Percentiles rank a stretch among this genome's conserved stretches.
These are phyloP conservation scores for Erethizon dorsatum DNA, from an alignment of 2,797 vertebrate species.

Conservation along the genomic window DNA sequence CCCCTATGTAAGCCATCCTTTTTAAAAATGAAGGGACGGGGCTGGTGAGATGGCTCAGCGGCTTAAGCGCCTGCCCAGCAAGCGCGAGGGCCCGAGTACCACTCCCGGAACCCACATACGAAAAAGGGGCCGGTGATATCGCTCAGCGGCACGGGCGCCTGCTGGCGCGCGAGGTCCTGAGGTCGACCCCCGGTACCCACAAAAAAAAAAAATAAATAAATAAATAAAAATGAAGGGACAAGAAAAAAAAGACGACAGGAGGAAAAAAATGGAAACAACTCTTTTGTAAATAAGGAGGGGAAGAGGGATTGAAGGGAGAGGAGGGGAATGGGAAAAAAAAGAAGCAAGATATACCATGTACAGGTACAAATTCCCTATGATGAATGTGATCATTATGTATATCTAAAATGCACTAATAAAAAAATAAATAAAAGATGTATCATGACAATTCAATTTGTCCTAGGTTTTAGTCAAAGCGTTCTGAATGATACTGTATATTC, in stretches of 20 bases:
- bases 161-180: no score
- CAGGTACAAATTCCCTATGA: not conserved
- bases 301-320: not conserved
- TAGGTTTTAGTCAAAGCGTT: conserved; percentile 5
- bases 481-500: not conserved
- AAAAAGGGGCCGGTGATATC: no score
- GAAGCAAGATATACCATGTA: not conserved
- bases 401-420: not conserved
- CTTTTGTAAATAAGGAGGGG: not conserved
- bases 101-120: no score
- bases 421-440: not conserved
- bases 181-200: no score
- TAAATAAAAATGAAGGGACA: not conserved
- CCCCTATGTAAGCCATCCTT: not conserved
- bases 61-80: no score
- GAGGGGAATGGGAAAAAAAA: not conserved
- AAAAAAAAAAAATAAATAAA: no score
- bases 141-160: no score
- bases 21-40: no score
- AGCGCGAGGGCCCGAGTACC: no score
- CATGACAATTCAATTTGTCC: not conserved
- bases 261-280: not conserved
- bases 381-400: not conserved
- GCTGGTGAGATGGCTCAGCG: no score
- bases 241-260: not conserved